A percentile compares a stretch with the other conserved stretches of the same genome.
Evolutionary conservation across 2,888 invertebrate species (phyloP).

Genomic region (Drosophila formosana): DNA sequence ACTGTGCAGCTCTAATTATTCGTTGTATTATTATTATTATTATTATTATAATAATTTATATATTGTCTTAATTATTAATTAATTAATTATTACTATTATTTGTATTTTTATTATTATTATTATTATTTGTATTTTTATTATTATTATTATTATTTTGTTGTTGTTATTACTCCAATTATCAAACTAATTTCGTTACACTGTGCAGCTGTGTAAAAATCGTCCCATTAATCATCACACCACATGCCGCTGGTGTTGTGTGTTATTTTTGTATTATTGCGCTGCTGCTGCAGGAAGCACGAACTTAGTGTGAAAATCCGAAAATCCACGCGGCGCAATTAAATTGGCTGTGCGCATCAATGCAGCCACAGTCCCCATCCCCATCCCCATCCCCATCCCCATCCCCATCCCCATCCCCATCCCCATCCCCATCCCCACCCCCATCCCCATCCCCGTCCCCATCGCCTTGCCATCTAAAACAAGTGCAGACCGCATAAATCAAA

Average conservation of each 20-base stretch:
- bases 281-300: slow-evolving; percentile 69
- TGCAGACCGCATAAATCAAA: slow-evolving; percentile 75
- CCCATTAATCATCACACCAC: slow-evolving; percentile 81
- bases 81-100: too few species aligned
- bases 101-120: too few species aligned
- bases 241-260: slow-evolving; percentile 36
- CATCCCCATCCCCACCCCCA: too few species aligned
- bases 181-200: slow-evolving; percentile 44
- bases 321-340: slow-evolving; percentile 69
- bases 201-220: slow-evolving; percentile 74
- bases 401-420: too few species aligned
- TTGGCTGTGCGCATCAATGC: slow-evolving; percentile 45
- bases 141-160: too few species aligned
- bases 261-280: slow-evolving; percentile 42
- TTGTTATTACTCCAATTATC: neutral
- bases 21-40: too few species aligned
- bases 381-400: too few species aligned
- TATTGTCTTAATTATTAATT: too few species aligned
- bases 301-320: slow-evolving; percentile 71
- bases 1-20: too few species aligned
- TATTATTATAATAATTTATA: too few species aligned
- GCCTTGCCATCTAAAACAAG: slow-evolving; percentile 49
- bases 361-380: neutral
- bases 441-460: too few species aligned
- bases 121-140: too few species aligned